These are phyloP conservation scores for Apamea sordens DNA, from an alignment of 2,888 invertebrate genomes.

Conservation along the genomic window DNA sequence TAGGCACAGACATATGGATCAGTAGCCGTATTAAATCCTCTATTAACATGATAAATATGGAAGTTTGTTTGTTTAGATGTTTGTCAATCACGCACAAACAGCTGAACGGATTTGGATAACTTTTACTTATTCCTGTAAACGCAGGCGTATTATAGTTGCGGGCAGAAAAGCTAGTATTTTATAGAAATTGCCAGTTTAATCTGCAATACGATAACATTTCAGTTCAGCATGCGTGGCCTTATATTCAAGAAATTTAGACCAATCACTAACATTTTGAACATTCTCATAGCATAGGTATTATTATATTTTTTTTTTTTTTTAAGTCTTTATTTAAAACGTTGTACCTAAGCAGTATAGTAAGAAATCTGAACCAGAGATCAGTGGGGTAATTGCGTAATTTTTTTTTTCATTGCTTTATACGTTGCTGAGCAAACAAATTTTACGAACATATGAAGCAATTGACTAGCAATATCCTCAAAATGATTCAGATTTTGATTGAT, in stretches of 20 bases:
- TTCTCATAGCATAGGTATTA: not conserved
- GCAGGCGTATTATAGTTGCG: not conserved
- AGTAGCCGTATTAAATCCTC: not conserved
- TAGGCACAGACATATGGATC: not conserved
- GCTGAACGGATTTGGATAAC: not conserved
- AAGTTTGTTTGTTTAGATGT: not conserved
- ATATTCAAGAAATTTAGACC: constrained; percentile 10
- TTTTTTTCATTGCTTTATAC: no score
- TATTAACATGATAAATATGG: not conserved
- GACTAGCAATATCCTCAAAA: no score
- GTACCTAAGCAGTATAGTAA: not conserved
- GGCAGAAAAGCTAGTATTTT: not conserved
- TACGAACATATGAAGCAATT: no score
- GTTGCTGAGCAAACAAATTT: no score
- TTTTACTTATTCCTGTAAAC: not conserved
- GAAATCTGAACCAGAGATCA: no score
- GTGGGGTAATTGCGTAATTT: no score
- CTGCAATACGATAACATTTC: not conserved
- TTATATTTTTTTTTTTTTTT: no score
- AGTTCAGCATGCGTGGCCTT: constrained; percentile 1
- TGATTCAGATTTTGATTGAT: no score
- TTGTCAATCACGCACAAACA: not conserved
- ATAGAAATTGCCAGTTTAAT: not conserved
- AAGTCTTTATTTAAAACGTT: not conserved
- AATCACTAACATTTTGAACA: constrained; percentile 1